Evolutionary conservation across 1,140 invertebrate species (phyloP).

Genomic region (Eulimnadia texana): DNA sequence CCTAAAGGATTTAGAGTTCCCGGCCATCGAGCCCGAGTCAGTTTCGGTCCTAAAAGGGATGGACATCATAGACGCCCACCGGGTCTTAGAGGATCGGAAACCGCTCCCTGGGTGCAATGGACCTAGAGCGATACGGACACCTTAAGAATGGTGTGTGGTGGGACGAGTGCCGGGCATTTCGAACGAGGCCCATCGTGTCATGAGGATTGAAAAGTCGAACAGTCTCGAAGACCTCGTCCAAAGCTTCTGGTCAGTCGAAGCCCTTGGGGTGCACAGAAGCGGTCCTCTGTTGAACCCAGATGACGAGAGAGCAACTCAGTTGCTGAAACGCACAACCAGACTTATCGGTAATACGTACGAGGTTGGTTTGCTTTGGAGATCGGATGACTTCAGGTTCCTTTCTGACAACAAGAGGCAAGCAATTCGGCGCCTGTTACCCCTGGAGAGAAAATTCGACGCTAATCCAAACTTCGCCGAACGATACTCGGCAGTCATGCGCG

Average conservation of each 20-base stretch:
- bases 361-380: conserved; percentile 16
- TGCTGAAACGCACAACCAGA: not conserved
- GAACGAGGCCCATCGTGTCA: not conserved
- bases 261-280: not conserved
- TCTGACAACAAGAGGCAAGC: conserved; percentile 13
- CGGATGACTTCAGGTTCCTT: conserved; percentile 8
- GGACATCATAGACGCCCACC: not conserved
- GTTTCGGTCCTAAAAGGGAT: not conserved
- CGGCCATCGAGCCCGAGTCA: not conserved
- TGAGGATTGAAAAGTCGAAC: not conserved
- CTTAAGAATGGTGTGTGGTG: not conserved
- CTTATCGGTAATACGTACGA: conserved; percentile 15
- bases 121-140: not conserved
- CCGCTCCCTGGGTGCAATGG: not conserved
- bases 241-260: not conserved
- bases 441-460: conserved; percentile 13
- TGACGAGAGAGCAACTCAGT: not conserved
- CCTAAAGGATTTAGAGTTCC: not conserved
- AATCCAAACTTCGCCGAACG: conserved; percentile 1
- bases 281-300: not conserved
- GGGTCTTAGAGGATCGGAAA: not conserved
- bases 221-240: not conserved
- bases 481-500: conserved; percentile 5
- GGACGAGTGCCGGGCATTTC: not conserved
- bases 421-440: conserved; percentile 1